A percentile compares a stretch with the other conserved stretches of the same genome.
These are phyloP conservation scores for Natrix natrix DNA, from an alignment of 2,797 vertebrate genomes.

Conservation along the genomic window DNA sequence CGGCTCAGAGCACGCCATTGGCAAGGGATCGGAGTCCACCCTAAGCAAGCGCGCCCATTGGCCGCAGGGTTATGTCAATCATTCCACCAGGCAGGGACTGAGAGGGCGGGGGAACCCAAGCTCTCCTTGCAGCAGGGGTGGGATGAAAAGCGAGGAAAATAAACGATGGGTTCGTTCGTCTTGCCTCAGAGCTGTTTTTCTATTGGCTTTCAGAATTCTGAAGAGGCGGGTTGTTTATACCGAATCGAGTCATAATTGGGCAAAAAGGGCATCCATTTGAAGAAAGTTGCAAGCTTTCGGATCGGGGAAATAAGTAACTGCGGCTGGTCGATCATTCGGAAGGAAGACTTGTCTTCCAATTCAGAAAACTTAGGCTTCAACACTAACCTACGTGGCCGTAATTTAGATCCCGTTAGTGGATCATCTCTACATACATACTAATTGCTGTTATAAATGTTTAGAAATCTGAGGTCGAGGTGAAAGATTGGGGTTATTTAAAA, in stretches of 20 bases:
- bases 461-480: neutral
- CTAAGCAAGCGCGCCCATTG: neutral
- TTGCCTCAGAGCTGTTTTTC: accelerated
- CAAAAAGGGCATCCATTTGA: accelerated
- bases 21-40: accelerated
- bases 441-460: neutral
- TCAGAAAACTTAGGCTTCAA: neutral
- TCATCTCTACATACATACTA: neutral
- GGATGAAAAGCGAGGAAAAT: neutral
- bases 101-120: neutral
- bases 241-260: accelerated
- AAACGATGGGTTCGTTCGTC: neutral
- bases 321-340: neutral
- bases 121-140: neutral
- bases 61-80: accelerated
- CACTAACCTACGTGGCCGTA: neutral
- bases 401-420: neutral
- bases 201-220: accelerated
- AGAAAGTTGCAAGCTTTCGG: neutral
- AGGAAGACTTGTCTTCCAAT: neutral
- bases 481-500: neutral
- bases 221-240: neutral
- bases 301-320: neutral
- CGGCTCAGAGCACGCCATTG: constrained; percentile 25
- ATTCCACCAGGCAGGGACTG: accelerated